Conservation (phyloP, 1,140 invertebrate genomes). For the Hermatobates lingyangjiaoensis region DNA sequence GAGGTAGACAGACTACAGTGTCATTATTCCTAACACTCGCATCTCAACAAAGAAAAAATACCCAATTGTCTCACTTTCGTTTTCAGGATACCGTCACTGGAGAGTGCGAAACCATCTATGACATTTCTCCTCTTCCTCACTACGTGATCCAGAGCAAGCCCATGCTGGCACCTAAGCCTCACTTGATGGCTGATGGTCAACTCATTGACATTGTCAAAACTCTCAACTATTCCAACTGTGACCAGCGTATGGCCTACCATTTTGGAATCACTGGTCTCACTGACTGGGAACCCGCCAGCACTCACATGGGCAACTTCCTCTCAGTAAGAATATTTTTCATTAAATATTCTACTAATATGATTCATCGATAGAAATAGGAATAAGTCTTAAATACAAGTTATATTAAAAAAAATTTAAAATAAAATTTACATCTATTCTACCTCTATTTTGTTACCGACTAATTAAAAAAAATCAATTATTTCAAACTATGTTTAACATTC, state of each 20-base stretch:
- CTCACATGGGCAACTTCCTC: constrained; percentile 34
- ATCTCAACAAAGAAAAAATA: no score
- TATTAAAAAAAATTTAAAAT: no score
- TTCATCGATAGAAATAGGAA: no score
- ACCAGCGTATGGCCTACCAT: constrained; percentile 35
- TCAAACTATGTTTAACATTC: no score
- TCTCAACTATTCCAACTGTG: constrained; percentile 40
- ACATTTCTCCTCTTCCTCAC: constrained; percentile 33
- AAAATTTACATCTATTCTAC: no score
- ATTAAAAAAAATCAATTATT: no score
- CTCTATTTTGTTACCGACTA: no score
- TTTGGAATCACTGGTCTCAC: constrained; percentile 32
- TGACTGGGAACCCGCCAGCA: constrained; percentile 31
- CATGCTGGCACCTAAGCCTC: constrained; percentile 29
- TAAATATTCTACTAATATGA: no score
- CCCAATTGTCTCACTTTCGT: no score
- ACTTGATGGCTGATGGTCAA: constrained; percentile 26
- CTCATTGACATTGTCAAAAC: constrained; percentile 41
- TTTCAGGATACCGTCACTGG: constrained; percentile 36
- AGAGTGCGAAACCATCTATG: constrained; percentile 42
- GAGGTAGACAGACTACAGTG: constrained; percentile 19
- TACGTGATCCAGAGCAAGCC: constrained; percentile 26
- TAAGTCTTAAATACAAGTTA: no score
- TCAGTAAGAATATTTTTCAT: constrained; percentile 22
- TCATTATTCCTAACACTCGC: no score